Percentiles rank a stretch among this genome's conserved stretches.
Conservation (phyloP, 2,113 vertebrate genomes). For the Jaculus jaculus region DNA sequence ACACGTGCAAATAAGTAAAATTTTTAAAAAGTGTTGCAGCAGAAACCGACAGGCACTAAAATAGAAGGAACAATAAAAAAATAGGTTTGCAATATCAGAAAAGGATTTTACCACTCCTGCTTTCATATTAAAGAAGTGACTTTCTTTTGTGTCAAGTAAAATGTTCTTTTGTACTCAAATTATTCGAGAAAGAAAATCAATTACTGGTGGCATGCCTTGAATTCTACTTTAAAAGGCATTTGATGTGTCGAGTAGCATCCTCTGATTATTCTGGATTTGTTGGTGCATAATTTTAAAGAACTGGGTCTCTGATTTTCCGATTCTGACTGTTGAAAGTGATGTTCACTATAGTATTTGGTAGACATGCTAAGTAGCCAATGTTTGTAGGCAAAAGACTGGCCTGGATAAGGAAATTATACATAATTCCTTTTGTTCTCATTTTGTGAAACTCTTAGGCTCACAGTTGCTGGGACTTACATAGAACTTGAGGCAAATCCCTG, state of each 20-base stretch:
- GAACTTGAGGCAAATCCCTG: background rate
- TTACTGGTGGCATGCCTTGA: slow-evolving; percentile 16
- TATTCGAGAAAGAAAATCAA: slow-evolving; percentile 55
- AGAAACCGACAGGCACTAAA: background rate
- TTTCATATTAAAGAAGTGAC: slow-evolving; percentile 6
- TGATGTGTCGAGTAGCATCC: slow-evolving; percentile 13
- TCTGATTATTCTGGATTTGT: slow-evolving; percentile 58
- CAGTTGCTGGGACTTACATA: slow-evolving; percentile 30
- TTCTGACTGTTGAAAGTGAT: background rate
- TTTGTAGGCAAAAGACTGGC: background rate
- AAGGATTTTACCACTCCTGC: background rate
- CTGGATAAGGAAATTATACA: slow-evolving; percentile 54
- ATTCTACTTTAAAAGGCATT: slow-evolving; percentile 35
- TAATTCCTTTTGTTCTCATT: slow-evolving; percentile 55
- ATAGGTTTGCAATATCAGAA: background rate
- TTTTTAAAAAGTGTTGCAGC: background rate
- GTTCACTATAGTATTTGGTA: background rate
- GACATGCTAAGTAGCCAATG: background rate
- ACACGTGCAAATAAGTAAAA: no score
- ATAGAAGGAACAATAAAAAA: background rate
- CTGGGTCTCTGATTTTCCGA: background rate
- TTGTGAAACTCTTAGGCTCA: slow-evolving; percentile 21
- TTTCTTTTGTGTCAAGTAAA: slow-evolving; percentile 29
- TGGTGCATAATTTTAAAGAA: slow-evolving; percentile 36
- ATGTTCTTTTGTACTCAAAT: slow-evolving; percentile 25